Evolutionary conservation across 2,888 invertebrate genomes (phyloP).

Genomic region (Pomacea canaliculata): DNA sequence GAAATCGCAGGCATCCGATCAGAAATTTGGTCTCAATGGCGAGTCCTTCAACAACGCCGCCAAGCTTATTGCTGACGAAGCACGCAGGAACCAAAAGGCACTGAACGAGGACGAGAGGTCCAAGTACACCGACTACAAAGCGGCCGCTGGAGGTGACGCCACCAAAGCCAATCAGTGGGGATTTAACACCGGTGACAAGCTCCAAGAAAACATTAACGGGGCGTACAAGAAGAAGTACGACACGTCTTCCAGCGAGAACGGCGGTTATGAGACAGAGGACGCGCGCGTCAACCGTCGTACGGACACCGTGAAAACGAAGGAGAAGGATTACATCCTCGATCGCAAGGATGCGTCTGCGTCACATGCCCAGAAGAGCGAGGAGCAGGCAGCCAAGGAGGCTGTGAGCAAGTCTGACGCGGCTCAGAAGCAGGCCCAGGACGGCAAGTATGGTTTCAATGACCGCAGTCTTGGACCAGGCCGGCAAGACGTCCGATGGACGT

Average conservation of each 20-base stretch:
- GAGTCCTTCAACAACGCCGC: slow-evolving; percentile 29
- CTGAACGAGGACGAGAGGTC: slow-evolving; percentile 24
- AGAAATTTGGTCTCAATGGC: slow-evolving; percentile 10
- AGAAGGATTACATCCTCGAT: slow-evolving; percentile 30
- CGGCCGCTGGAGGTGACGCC: slow-evolving; percentile 32
- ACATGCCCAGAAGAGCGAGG: slow-evolving; percentile 26
- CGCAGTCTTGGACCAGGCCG: slow-evolving; percentile 32
- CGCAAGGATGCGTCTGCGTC: slow-evolving; percentile 29
- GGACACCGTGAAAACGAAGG: slow-evolving; percentile 29
- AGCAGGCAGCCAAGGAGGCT: slow-evolving; percentile 32
- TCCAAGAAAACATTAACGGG: slow-evolving; percentile 32
- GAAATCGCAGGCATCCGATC: slow-evolving; percentile 8
- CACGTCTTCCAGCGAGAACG: slow-evolving; percentile 30
- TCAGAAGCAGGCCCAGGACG: slow-evolving; percentile 32
- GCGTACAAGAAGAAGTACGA: slow-evolving; percentile 33
- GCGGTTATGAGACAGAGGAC: slow-evolving; percentile 35
- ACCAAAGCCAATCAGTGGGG: slow-evolving; percentile 32
- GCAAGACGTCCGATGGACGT: slow-evolving; percentile 31
- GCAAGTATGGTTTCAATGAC: slow-evolving; percentile 32
- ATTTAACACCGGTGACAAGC: slow-evolving; percentile 31
- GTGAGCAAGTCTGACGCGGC: slow-evolving; percentile 32
- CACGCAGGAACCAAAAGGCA: slow-evolving; percentile 22
- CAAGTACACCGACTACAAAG: slow-evolving; percentile 17
- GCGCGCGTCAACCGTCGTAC: slow-evolving; percentile 27
- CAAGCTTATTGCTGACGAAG: slow-evolving; percentile 29